Evolutionary conservation across 2,888 invertebrate genomes (phyloP).

Genomic region (Tortrix viridana): DNA sequence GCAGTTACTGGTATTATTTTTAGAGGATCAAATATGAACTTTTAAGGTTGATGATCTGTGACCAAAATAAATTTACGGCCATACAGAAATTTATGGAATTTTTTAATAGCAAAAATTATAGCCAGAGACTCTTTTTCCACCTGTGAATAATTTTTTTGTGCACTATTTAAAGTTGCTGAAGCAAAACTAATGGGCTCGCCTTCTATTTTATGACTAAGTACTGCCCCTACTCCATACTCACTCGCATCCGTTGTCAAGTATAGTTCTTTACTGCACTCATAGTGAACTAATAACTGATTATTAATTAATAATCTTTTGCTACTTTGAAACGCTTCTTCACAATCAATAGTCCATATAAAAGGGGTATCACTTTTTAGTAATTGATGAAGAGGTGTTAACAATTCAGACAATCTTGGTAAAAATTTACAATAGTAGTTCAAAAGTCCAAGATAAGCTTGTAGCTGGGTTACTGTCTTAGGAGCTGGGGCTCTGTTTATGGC

Average conservation of each 20-base stretch:
- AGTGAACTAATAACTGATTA: slow-evolving; percentile 13
- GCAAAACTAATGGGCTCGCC: slow-evolving; percentile 32
- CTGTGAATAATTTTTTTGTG: slow-evolving; percentile 37
- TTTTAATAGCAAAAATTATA: no score
- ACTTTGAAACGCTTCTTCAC: neutral
- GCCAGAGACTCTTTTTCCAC: slow-evolving; percentile 39
- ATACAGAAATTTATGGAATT: no score
- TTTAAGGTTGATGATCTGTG: no score
- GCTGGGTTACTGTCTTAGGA: slow-evolving; percentile 3
- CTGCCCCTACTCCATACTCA: slow-evolving; percentile 36
- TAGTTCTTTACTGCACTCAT: slow-evolving; percentile 23
- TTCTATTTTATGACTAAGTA: slow-evolving; percentile 36
- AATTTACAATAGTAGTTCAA: slow-evolving; percentile 33
- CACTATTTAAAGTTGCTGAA: slow-evolving; percentile 32
- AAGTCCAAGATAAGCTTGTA: slow-evolving; percentile 28
- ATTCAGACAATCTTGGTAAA: slow-evolving; percentile 13
- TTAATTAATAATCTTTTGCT: neutral
- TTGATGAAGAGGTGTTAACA: slow-evolving; percentile 13
- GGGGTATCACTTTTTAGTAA: slow-evolving; percentile 7
- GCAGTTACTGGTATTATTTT: slow-evolving; percentile 35
- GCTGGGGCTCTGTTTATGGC: slow-evolving; percentile 24
- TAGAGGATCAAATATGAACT: slow-evolving; percentile 34
- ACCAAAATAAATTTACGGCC: no score
- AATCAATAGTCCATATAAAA: neutral
- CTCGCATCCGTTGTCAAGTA: slow-evolving; percentile 36